phyloP scores from a whole-genome alignment of 2,113 vertebrate species.

The Dipodomys ordii region DNA sequence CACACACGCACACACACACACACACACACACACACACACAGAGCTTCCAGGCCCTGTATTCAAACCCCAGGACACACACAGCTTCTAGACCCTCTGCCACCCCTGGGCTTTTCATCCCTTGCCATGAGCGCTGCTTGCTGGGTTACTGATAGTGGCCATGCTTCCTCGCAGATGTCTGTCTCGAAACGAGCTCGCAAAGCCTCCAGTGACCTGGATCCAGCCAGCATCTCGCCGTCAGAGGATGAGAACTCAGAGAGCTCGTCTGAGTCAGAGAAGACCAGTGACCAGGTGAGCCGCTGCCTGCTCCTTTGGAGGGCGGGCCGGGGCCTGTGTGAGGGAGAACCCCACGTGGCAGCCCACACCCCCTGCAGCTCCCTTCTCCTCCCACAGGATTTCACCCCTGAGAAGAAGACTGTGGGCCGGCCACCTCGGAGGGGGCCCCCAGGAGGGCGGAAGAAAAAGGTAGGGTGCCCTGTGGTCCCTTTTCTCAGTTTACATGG shows the following conservation, averaged over 20 bases:
- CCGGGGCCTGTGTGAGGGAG: background rate
- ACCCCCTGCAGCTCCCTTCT: background rate
- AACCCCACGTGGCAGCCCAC: accelerated
- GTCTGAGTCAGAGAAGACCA: constrained; percentile 96
- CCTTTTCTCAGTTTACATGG: too few relatives aligned
- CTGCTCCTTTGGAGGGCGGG: background rate
- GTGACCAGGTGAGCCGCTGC: constrained; percentile 91
- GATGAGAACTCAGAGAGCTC: constrained; percentile 94
- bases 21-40: too few relatives aligned
- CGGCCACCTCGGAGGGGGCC: constrained; percentile 85
- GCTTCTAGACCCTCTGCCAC: too few relatives aligned
- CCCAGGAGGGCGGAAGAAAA: constrained; percentile 87
- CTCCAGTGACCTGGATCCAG: constrained; percentile 93
- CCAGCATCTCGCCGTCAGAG: constrained; percentile 92
- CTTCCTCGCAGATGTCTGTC: constrained; percentile 79
- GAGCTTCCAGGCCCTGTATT: too few relatives aligned
- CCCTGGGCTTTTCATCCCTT: too few relatives aligned
- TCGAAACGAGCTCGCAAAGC: constrained; percentile 92
- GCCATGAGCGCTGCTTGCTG: too few relatives aligned
- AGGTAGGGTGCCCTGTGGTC: constrained; percentile 73
- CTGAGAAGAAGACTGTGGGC: constrained; percentile 91
- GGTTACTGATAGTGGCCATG: background rate
- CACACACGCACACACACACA: too few relatives aligned
- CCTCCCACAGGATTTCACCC: constrained; percentile 93
- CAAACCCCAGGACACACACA: too few relatives aligned